Evolutionary conservation across 2,888 invertebrate species (phyloP), one percentile per base, ranked within the genome.

Genomic region (Drosophila ustulata): DNA sequence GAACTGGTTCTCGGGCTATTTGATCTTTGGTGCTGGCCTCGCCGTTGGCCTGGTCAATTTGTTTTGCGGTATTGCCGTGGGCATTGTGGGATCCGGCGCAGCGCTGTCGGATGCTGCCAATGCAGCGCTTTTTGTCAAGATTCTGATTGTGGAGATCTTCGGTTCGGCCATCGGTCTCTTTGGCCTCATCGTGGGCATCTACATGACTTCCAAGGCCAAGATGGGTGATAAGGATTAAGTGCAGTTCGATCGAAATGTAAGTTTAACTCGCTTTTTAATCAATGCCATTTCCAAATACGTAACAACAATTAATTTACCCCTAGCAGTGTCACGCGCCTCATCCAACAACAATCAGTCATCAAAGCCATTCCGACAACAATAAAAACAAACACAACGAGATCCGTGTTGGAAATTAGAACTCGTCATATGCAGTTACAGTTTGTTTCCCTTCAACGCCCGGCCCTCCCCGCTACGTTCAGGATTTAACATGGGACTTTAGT

Each of bases 151-250:
- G 49, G 99, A 99, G 93, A 99, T 99, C 93, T 99, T 99, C 91
- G 99, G 98, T 66, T 98, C 98, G 90, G 99, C 99, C 88, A 99
- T 99, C 91, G 99, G 99, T 90, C 95, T 99, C 25, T 99, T 99
- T 93, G 99, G 99, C 61, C 95, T 99, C 63, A 99, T 99, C 93
- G 98, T 99, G 77, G 98, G 99, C 80, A 98, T 99, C 92, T 97
- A 97, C 92, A 96, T 98, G 96, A 96, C 96, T 69, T 96, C 96
- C 77, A 96, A 95, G 93, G 95, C 95, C 75, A 96, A 95, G 93
- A 96, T 96, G 96, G 96, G 96, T 89, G 94, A 94, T 92, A 94
- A 94, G 87, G 91, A 90, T 41, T 93, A 90, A 80, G 32, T n/a
- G 50, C 45, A 47, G 28, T 9, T 18, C 11, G 25, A 28, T 32